A percentile compares a stretch with the other conserved stretches of the same genome.
Conservation (phyloP, 92 coral and sea anemone species). For the Porites lobata region DNA sequence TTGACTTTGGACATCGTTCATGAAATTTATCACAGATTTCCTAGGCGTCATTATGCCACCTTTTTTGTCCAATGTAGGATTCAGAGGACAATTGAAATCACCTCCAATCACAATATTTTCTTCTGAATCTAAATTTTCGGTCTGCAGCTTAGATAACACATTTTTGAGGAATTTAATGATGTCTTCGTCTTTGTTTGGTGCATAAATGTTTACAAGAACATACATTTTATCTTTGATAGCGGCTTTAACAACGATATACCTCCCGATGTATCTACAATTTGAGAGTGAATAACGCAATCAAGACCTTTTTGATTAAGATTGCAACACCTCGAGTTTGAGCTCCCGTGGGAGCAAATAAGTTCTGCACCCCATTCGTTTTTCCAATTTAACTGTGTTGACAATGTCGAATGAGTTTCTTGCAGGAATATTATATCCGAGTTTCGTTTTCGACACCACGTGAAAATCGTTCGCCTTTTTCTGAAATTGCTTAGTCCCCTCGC, state of each 20-base stretch:
- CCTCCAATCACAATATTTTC: neutral
- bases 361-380: too few species aligned
- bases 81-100: too few species aligned
- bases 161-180: neutral
- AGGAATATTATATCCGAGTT: too few species aligned
- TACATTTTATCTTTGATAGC: slow-evolving; percentile 8
- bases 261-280: slow-evolving; percentile 15
- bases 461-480: neutral
- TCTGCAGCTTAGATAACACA: neutral
- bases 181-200: slow-evolving; percentile 41
- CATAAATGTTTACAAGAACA: slow-evolving; percentile 24
- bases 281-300: neutral
- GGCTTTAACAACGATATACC: slow-evolving; percentile 18
- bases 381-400: slow-evolving; percentile 1
- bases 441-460: too few species aligned
- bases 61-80: slow-evolving; percentile 35
- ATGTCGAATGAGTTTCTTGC: too few species aligned
- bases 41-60: slow-evolving; percentile 34
- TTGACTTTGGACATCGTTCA: slow-evolving; percentile 5
- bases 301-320: slow-evolving; percentile 8
- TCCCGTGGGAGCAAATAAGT: neutral
- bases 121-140: neutral
- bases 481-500: neutral
- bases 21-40: slow-evolving; percentile 23
- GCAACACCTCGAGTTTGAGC: slow-evolving; percentile 45